These are phyloP conservation scores for Salvelinus sp. DNA, from an alignment of 2,113 vertebrate genomes.

Conservation along the genomic window DNA sequence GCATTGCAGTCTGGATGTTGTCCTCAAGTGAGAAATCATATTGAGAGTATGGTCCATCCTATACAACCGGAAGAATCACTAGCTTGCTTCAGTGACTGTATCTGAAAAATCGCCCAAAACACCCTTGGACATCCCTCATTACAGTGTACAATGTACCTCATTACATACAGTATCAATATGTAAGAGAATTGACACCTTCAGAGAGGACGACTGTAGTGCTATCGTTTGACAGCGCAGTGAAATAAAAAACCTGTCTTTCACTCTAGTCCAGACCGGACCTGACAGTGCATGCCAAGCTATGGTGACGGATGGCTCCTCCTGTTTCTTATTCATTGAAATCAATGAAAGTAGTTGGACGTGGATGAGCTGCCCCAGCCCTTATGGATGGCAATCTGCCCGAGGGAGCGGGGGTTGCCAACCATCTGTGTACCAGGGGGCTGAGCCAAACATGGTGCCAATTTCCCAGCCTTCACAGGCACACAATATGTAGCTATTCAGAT, in stretches of 20 bases:
- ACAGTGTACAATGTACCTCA: background rate
- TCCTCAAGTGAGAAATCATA: background rate
- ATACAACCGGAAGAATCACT: background rate
- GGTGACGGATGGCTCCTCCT: conserved; percentile 49
- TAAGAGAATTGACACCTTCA: background rate
- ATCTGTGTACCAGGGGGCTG: conserved; percentile 46
- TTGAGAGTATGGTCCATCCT: background rate
- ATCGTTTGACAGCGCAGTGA: background rate
- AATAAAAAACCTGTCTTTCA: conserved; percentile 23
- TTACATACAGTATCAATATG: background rate
- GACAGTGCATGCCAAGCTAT: conserved; percentile 27
- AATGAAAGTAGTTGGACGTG: conserved; percentile 45
- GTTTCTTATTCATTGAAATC: conserved; percentile 57
- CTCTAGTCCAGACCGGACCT: conserved; percentile 20
- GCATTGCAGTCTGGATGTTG: background rate
- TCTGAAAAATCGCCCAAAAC: background rate
- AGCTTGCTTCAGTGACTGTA: background rate
- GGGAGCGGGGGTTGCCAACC: conserved; percentile 42
- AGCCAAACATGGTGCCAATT: conserved; percentile 46
- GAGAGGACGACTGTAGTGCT: background rate
- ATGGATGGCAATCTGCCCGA: conserved; percentile 40
- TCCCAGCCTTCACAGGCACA: conserved; percentile 33
- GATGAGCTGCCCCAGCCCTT: conserved; percentile 43
- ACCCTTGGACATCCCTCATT: background rate
- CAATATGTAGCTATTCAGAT: conserved; percentile 48